These are phyloP conservation scores for Hemistola chrysoprasaria DNA, from an alignment of 2,888 invertebrate species.

Conservation along the genomic window DNA sequence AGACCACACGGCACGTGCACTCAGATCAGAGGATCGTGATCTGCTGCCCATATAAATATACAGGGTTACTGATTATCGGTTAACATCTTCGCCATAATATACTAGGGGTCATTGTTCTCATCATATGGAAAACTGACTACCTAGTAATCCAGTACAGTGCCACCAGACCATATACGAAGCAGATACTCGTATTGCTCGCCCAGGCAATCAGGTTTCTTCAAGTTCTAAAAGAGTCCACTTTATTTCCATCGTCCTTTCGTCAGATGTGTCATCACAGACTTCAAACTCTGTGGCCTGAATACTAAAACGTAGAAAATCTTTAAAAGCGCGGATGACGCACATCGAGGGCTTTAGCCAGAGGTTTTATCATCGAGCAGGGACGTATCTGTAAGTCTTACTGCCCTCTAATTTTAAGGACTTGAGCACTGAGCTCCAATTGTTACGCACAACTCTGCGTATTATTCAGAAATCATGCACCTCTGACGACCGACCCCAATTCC, in stretches of 20 bases:
- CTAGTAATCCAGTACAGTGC: no score
- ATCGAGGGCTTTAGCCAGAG: conserved; percentile 42
- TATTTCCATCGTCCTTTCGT: conserved; percentile 11
- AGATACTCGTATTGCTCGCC: no score
- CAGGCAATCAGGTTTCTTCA: conserved; percentile 3
- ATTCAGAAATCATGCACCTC: conserved; percentile 14
- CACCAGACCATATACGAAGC: no score
- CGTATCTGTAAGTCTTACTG: conserved; percentile 34
- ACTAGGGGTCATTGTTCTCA: no score
- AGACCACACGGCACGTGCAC: conserved; percentile 11
- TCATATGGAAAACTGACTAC: no score
- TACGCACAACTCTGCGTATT: conserved; percentile 19
- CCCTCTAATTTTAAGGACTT: conserved; percentile 37
- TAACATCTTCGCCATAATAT: no score
- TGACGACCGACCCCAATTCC: conserved; percentile 12
- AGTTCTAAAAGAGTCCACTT: conserved; percentile 8
- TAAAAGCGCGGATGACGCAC: conserved; percentile 36
- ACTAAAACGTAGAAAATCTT: conserved; percentile 18
- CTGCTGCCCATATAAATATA: background rate
- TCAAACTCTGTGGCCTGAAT: conserved; percentile 7
- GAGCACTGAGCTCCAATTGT: conserved; percentile 26
- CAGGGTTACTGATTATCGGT: no score
- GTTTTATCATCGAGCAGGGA: conserved; percentile 40
- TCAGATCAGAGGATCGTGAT: conserved; percentile 17
- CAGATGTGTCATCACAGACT: conserved; percentile 16